Evolutionary conservation across 1,140 invertebrate genomes (phyloP).

Genomic region (Yoshiicerus persimilis): DNA sequence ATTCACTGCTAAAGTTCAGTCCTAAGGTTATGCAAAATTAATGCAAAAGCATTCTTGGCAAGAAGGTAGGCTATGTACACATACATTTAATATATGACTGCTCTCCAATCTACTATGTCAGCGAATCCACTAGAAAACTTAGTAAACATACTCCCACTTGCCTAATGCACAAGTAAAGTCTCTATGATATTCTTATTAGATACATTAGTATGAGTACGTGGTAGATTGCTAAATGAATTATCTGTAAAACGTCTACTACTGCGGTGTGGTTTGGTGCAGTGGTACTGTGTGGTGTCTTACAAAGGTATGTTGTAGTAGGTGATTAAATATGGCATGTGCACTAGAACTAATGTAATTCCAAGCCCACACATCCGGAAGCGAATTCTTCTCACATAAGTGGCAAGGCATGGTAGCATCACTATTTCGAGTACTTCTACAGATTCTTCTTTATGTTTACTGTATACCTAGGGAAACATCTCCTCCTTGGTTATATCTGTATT

Average conservation of each 20-base stretch:
- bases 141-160: background rate
- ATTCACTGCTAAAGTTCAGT: background rate
- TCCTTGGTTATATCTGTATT: background rate
- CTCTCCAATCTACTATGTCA: background rate
- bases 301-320: background rate
- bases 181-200: background rate
- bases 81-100: background rate
- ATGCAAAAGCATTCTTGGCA: conserved; percentile 17
- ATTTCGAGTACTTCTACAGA: background rate
- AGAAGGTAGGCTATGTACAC: background rate
- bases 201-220: background rate
- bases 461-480: background rate
- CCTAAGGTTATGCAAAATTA: conserved; percentile 12
- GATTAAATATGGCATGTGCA: background rate
- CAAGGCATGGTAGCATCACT: background rate
- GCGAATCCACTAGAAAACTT: background rate
- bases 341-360: background rate
- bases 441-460: background rate
- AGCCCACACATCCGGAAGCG: background rate
- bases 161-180: background rate
- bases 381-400: background rate
- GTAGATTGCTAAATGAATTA: background rate
- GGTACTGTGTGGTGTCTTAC: too few species aligned
- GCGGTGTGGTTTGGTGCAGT: too few species aligned
- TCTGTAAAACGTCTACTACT: background rate